Evolutionary conservation across 2,113 vertebrate species (phyloP).

Genomic region (Rutilus rutilus): DNA sequence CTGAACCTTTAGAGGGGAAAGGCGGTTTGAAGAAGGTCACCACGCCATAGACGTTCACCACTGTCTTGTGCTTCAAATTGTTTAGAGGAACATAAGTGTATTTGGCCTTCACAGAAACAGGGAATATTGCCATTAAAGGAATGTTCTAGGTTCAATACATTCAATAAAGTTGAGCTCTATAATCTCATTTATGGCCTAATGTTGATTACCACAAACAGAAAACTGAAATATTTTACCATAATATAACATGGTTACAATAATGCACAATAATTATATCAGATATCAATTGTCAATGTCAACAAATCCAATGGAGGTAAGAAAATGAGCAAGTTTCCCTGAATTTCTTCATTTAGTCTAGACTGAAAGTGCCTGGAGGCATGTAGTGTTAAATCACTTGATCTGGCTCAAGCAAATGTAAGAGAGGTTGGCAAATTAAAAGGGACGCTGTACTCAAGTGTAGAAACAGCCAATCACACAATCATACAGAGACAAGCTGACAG

Average conservation of each 20-base stretch:
- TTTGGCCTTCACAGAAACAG: slow-evolving; percentile 61
- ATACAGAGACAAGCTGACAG: not conserved
- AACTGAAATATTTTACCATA: not conserved
- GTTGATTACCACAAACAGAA: not conserved
- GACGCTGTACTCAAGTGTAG: not conserved
- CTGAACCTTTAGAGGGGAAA: slow-evolving; percentile 75
- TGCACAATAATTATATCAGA: not conserved
- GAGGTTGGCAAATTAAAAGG: slow-evolving; percentile 29
- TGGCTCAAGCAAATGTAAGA: not conserved
- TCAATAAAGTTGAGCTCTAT: not conserved
- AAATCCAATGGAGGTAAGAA: not conserved
- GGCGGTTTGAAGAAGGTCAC: slow-evolving; percentile 82
- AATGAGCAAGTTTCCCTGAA: not conserved
- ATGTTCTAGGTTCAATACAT: not conserved
- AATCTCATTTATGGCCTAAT: not conserved
- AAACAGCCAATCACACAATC: not conserved
- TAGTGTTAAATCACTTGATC: slow-evolving; percentile 14
- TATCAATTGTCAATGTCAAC: not conserved
- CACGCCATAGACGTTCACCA: slow-evolving; percentile 78
- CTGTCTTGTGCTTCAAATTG: slow-evolving; percentile 62
- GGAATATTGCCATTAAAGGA: not conserved
- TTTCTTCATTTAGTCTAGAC: not conserved
- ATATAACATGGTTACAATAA: not conserved
- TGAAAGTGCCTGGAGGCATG: not conserved
- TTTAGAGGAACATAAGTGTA: slow-evolving; percentile 67